Base-by-base conservation (phyloP, 1,140 invertebrate genomes). In the Heliconius melpomene region DNA sequence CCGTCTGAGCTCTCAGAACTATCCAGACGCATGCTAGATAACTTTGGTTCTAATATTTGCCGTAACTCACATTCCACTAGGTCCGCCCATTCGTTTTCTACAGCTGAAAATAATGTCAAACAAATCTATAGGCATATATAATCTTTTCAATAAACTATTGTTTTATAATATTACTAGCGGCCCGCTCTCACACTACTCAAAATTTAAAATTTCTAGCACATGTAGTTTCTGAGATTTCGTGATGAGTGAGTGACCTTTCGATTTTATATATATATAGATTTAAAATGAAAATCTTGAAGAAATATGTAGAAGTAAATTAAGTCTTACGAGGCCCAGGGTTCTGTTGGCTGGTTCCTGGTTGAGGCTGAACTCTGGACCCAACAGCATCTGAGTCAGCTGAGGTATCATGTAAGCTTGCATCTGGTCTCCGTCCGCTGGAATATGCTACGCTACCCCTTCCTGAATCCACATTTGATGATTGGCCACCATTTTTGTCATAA, bases 31-130 rank as follows among this genome's bases (percentile, higher is more conserved):
- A 96, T 91, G 77, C 94, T 94, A 36, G 96, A 95, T 32, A 96
- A 83, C 86, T 96, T 96, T 38, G 97, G 96, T 88, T 97, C 97
- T 72, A 97, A 90, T 86, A 97, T 97, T 86, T 97, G 96, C 46
- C 97, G 94, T 29, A 97, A 95, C 89, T 98, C 97, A 13, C 96
- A 96, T 92, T 98, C 97, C 3, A 98, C 97, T 72, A 97, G 96
- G 85, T 98, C 97, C 16, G 97, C 97, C 97, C 97, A 98, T 90
- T 98, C 97, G 3, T 97, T 96, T 85, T 97, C 97, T 86, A 96
- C 96, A 81, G 91, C 95, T 96, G 85, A 0, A 84, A 86, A 79
- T 60, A 26, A 57, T 52, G 7, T 7, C 7, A 32, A 32, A 32
- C 29, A 32, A 32, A 32, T 32, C 2, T 32, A 32, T 32, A 32